Base-by-base conservation (phyloP, 2,888 invertebrate species). In the Molanna angustata region DNA sequence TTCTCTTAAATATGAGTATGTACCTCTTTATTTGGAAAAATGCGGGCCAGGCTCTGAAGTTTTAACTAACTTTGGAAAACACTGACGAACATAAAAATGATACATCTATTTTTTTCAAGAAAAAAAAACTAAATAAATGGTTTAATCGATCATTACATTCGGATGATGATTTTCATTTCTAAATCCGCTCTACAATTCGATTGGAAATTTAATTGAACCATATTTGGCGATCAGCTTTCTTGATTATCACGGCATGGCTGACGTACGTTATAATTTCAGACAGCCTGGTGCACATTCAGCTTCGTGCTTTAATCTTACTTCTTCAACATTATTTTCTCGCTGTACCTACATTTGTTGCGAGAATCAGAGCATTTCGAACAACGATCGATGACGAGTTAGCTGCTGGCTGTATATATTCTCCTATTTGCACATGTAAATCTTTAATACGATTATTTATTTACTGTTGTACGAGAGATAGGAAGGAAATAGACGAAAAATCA, bases 321-420 rank as follows among this genome's bases (percentile, higher is more conserved):
- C 20, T 43, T 48, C 20, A 39, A 9, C 17, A 35, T 4, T 35
- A 43, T 53, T 53, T 53, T 53, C 53, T 48, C 42, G 39, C 14
- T 33, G n/a, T n/a, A n/a, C n/a, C 32, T 22, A 48, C 48, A 53
- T 54, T 49, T 45, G 27, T 43, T 21, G 43, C 20, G 46, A n/a
- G 40, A 57, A 57, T 57, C 57, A 57, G 57, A 57, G 57, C 57
- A 54, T 54, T 47, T 57, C 57, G 48, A 42, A 42, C 47, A 57
- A 57, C 57, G 57, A 57, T 57, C 54, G 54, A 54, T 54, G 51
- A 51, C 50, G 52, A 49, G 40, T 14, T 40, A 18, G 42, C 31
- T 31, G 51, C 18, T 49, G 16, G 13, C 37, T 13, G 11, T 18
- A 20, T 43, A 1, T 22, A 6, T 4, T 44, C 13, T 44, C 44